A percentile compares a stretch with the other conserved stretches of the same genome.
Conservation (phyloP, 2,888 invertebrate species). For the Eupithecia centaureata region DNA sequence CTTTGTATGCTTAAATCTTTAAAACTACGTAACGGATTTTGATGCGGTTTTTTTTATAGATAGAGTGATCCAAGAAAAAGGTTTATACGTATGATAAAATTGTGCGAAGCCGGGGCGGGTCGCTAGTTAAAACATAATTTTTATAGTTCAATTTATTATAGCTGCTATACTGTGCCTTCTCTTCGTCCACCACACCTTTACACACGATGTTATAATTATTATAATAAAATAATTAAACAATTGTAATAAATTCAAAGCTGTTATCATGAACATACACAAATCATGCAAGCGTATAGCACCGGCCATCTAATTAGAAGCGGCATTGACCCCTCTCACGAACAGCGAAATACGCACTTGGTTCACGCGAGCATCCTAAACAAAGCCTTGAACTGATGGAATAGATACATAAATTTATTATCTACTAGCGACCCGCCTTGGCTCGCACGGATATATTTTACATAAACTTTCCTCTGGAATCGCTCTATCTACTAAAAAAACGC, state of each 20-base stretch:
- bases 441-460: too few species aligned
- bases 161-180: too few species aligned
- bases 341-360: slow-evolving; percentile 34
- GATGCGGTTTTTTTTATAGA: too few species aligned
- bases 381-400: slow-evolving; percentile 38
- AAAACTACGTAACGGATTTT: too few species aligned
- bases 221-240: neutral
- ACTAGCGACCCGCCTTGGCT: neutral
- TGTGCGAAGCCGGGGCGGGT: too few species aligned
- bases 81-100: too few species aligned
- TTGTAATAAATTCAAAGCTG: neutral
- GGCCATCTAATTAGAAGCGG: slow-evolving; percentile 33
- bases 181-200: neutral
- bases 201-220: neutral
- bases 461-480: too few species aligned
- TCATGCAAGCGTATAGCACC: slow-evolving; percentile 23
- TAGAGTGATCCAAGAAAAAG: too few species aligned
- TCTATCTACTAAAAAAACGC: too few species aligned
- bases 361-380: slow-evolving; percentile 40
- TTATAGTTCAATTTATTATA: too few species aligned
- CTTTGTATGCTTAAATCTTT: too few species aligned
- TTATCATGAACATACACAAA: slow-evolving; percentile 21
- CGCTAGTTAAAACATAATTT: too few species aligned
- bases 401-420: neutral
- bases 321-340: slow-evolving; percentile 44